Percentiles rank a stretch among this genome's conserved stretches.
phyloP scores from a whole-genome alignment of 2,797 vertebrate genomes.

The Alfaro cultratus region DNA sequence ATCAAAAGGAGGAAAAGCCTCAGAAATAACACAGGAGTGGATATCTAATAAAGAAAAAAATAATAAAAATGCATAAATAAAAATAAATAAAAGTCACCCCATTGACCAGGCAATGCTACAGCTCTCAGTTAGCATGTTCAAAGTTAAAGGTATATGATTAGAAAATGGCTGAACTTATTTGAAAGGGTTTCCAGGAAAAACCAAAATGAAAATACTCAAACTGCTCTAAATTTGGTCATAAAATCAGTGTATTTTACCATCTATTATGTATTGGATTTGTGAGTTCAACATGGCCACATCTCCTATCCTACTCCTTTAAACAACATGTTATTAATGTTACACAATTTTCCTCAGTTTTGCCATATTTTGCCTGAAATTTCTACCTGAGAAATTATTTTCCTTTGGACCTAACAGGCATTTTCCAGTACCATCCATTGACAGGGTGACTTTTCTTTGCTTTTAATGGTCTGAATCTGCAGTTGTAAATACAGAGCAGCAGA shows the following conservation, averaged over 20 bases:
- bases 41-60: not conserved
- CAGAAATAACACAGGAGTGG: not conserved
- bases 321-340: slow-evolving; percentile 18
- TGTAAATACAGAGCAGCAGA: not conserved
- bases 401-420: not conserved
- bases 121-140: not conserved
- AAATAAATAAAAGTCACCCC: not conserved
- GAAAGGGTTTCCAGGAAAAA: not conserved
- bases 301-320: not conserved
- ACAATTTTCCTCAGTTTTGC: not conserved
- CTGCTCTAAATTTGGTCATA: no score
- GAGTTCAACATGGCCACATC: not conserved
- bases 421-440: not conserved
- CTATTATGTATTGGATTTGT: not conserved
- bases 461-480: not conserved
- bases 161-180: not conserved
- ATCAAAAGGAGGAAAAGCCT: not conserved
- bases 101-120: not conserved
- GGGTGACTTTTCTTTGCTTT: not conserved
- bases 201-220: not conserved
- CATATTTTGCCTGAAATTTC: not conserved
- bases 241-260: no score
- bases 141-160: not conserved
- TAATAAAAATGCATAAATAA: not conserved
- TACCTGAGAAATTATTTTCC: not conserved